These are phyloP conservation scores for Chelonus formosanus DNA, from an alignment of 2,888 invertebrate genomes.

Conservation along the genomic window DNA sequence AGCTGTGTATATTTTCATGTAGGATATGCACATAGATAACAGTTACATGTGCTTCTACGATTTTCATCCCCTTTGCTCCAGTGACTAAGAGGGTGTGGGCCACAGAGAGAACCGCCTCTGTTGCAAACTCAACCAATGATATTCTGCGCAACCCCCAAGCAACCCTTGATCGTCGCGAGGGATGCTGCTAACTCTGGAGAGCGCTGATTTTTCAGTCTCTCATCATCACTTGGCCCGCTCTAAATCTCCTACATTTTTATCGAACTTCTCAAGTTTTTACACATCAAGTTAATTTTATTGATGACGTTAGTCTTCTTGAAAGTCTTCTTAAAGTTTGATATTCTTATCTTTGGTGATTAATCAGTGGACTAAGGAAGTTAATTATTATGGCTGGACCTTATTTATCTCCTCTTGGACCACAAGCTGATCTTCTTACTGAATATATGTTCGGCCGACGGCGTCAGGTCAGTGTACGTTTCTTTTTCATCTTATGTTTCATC, in stretches of 20 bases:
- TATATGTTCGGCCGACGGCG: conserved; percentile 92
- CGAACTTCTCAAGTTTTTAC: background rate
- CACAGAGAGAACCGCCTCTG: conserved; percentile 40
- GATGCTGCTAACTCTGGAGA: conserved; percentile 40
- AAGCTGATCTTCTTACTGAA: conserved; percentile 88
- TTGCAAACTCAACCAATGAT: conserved; percentile 41
- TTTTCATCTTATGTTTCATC: conserved; percentile 24
- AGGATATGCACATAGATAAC: background rate
- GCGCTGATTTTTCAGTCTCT: conserved; percentile 51
- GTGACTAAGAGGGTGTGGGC: conserved; percentile 39
- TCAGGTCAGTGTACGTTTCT: conserved; percentile 67
- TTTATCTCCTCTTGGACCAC: conserved; percentile 76
- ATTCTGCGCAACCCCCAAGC: conserved; percentile 35
- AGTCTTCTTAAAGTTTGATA: no score
- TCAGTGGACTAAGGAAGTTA: background rate
- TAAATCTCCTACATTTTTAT: conserved; percentile 26
- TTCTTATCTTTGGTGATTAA: background rate
- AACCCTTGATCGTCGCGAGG: conserved; percentile 39
- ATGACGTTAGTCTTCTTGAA: no score
- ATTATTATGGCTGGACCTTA: conserved; percentile 83
- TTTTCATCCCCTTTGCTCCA: conserved; percentile 11
- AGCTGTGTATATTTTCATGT: background rate
- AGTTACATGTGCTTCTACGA: conserved; percentile 1
- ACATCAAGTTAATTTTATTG: background rate
- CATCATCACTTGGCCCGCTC: conserved; percentile 46